Percentiles rank a stretch among this genome's conserved stretches.
phyloP scores from a whole-genome alignment of 1,140 invertebrate genomes.

The Ips typographus region DNA sequence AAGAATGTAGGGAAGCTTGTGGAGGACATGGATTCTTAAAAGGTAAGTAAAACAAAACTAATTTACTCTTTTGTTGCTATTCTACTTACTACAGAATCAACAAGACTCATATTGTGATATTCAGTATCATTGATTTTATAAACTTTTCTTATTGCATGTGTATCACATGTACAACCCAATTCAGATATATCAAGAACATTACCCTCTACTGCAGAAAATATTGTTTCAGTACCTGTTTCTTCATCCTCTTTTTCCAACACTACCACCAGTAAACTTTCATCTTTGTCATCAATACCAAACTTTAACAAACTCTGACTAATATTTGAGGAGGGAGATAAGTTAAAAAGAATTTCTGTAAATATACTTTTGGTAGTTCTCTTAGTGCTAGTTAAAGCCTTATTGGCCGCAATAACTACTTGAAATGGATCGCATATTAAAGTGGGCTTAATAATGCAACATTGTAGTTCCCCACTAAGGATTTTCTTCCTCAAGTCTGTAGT shows the following conservation, averaged over 20 bases:
- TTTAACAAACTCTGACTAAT: conserved; percentile 64
- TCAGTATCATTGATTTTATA: conserved; percentile 43
- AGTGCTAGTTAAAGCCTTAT: conserved; percentile 62
- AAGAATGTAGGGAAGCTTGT: conserved; percentile 89
- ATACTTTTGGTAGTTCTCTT: conserved; percentile 64
- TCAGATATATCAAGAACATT: conserved; percentile 37
- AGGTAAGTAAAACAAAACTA: conserved; percentile 54
- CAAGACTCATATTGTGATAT: conserved; percentile 31
- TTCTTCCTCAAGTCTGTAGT: conserved; percentile 57
- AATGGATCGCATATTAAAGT: conserved; percentile 63
- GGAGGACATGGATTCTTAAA: conserved; percentile 81
- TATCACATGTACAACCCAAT: conserved; percentile 37
- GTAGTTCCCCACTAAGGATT: conserved; percentile 57
- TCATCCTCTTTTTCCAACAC: conserved; percentile 56
- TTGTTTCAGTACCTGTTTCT: conserved; percentile 47
- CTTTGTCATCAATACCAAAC: conserved; percentile 63
- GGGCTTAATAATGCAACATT: conserved; percentile 65
- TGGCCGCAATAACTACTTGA: conserved; percentile 67
- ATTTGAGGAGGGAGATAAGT: conserved; percentile 68
- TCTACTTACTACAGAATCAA: conserved; percentile 47
- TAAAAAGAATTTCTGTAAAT: conserved; percentile 69
- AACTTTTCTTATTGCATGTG: conserved; percentile 37
- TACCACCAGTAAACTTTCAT: conserved; percentile 59
- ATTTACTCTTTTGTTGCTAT: conserved; percentile 44
- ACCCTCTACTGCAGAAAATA: conserved; percentile 36